Base-by-base conservation (phyloP, 2,797 vertebrate genomes). In the Tokudaia muenninki region DNA sequence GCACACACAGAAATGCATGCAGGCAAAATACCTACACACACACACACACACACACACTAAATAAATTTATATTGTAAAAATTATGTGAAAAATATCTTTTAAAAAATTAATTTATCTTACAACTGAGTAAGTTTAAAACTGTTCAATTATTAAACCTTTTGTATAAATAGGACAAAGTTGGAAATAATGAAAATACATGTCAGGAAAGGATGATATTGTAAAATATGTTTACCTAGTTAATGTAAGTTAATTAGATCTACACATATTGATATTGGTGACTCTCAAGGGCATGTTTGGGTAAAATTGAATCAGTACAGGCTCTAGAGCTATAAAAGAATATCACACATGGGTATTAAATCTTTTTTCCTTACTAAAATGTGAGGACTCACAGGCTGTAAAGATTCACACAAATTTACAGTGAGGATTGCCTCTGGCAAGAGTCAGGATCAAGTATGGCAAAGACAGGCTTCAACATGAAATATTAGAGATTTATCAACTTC, bases 131-230 rank as follows among this genome's bases (percentile, higher is more conserved):
- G 8, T 79, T 44, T 55, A 87, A 44, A 74, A 63, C 24, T 77
- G 19, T 77, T 77, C n/a, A 86, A 63, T 37, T 86, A 72, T 70
- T 59, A 94, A 95, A 81, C 21, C 41, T 88, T 78, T 87, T 50
- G 6, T 10, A 55, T 59, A 82, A 90, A 80, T 6, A 63, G 5
- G 31, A 70, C 26, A 74, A 84, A 55, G 29, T 86, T 93, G 2
- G 31, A 88, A 95, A 91, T 75, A 91, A 26, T 65, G 9, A 67
- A 77, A 88, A 83, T 52, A 2, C 19, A 4, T 29, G 13, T 65
- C 22, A 34, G 34, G 34, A 83, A 92, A 44, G 41, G 12, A 31
- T 88, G 59, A 81, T 13, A 92, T 12, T 34, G 55, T 34, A 75
- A 90, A 92, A 84, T 80, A n/a, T 31, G 87, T 83, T 89, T 80